These are phyloP conservation scores for Zonitis immaculata DNA, from an alignment of 2,888 invertebrate genomes.

Conservation along the genomic window DNA sequence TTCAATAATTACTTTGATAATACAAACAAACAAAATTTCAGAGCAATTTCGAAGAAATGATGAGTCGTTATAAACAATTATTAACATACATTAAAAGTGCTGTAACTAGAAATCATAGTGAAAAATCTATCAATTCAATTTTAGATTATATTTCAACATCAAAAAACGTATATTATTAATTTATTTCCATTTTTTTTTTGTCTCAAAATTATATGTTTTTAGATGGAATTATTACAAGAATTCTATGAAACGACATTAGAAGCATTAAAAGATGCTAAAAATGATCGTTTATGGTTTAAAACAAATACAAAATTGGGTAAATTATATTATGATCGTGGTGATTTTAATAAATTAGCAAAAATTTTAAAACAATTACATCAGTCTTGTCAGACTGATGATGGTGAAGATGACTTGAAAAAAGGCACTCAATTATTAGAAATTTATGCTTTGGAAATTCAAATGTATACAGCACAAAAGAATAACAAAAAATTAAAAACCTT, in stretches of 20 bases:
- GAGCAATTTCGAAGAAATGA: conserved; percentile 55
- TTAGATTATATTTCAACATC: conserved; percentile 98
- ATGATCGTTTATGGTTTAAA: conserved; percentile 99
- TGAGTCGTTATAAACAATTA: conserved; percentile 75
- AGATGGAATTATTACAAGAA: conserved; percentile 90
- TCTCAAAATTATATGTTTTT: conserved; percentile 48
- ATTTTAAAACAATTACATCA: conserved; percentile 96
- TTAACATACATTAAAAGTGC: conserved; percentile 97
- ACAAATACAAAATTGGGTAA: conserved; percentile 99
- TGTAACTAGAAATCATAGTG: conserved; percentile 97
- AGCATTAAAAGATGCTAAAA: conserved; percentile 95
- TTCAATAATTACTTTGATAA: no score
- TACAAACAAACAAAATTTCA: no score
- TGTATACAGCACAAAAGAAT: conserved; percentile 99
- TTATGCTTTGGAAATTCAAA: conserved; percentile 98
- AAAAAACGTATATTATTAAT: conserved; percentile 58
- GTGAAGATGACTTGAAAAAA: conserved; percentile 97
- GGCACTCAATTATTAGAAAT: conserved; percentile 97
- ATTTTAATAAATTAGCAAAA: conserved; percentile 90
- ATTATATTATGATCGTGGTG: conserved; percentile 93
- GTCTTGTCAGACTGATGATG: conserved; percentile 97
- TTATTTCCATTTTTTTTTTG: conserved; percentile 14
- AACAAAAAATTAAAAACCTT: conserved; percentile 94
- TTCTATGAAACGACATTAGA: conserved; percentile 94
- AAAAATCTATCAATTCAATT: conserved; percentile 99